Evolutionary conservation across 2,888 invertebrate genomes (phyloP), one percentile per base, ranked within the genome.

Genomic region (Syrista parreyssii): DNA sequence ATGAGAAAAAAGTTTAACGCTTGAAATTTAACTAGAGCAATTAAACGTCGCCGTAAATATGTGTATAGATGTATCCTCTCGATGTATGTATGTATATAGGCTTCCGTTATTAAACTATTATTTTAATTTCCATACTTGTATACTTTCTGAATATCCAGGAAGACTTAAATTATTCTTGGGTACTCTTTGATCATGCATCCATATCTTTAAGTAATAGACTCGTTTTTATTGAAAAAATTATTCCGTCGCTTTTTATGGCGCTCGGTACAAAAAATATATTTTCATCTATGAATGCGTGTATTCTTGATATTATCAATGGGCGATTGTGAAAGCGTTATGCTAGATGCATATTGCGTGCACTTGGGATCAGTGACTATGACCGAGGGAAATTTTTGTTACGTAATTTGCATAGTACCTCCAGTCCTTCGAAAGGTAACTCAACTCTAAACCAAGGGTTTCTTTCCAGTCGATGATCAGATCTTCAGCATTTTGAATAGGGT

Each of bases 211-310:
- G 55, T 55, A 55, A 2, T 55, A 55, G 9, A 15, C 9, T 55
- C 23, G 2, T 2, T 55, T 74, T 74, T 74, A 74, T 35, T 74
- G 74, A 23, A 74, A 74, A 74, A 74, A 33, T 33, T 74, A 74
- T 30, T 35, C 30, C 35, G 33, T 34, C 6, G 15, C 55, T 55
- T 55, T 55, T 55, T 23, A 55, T 15, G 23, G 82, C 86, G 84
- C 84, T 88, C 86, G 87, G 89, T 90, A 90, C 85, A 89, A 90
- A 90, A 90, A 89, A 90, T 90, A 90, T 89, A 89, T 86, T 73
- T 84, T 81, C 84, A 23, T 23, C 9, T 55, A 55, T 23, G 55
- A 55, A 23, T 55, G 23, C 23, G 23, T 23, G 55, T 55, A 55
- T 23, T 55, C 55, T 55, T 55, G 4, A 55, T 55, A 23, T 55